Evolutionary conservation across 2,888 invertebrate species (phyloP), one percentile per base, ranked within the genome.

Genomic region (Drosophila anomelani): DNA sequence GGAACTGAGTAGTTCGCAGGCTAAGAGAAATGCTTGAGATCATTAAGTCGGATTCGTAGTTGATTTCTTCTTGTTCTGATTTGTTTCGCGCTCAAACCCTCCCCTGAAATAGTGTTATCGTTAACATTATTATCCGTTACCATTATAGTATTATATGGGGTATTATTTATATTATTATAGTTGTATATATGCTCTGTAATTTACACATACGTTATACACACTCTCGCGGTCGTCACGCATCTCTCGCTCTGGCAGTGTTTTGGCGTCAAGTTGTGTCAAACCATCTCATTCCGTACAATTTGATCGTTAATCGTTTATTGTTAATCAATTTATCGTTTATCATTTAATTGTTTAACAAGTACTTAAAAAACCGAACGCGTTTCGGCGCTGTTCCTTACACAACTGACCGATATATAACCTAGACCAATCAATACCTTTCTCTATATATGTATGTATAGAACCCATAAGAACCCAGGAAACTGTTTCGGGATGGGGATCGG

Each of bases 211-310:
- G 58, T 59, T 75, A 64, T 63, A 53, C 58, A 47, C 67, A 71
- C 57, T 47, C 51, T 68, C 41, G 58, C 79, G 77, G 74, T 73
- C 79, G 54, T 71, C 66, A 73, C 76, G 71, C 73, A 61, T 79
- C 69, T 77, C 69, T 90, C 88, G 86, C 87, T 90, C 91, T 90
- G 90, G 90, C 90, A 90, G 90, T 90, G 90, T 91, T 88, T 90
- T 91, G 91, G 91, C 90, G 89, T 91, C 91, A 90, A 90, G 90
- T 90, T 90, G 90, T 90, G 90, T 91, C 91, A 91, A 91, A 90
- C 90, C 91, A 85, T 91, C 51, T 53, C 91, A 85, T 89, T 85
- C 91, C 89, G 76, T 90, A 87, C 91, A 91, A 90, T 84, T 80
- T 89, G 73, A 76, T 84, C 76, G 71, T 87, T 84, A 77, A 77